phyloP scores from a whole-genome alignment of 2,113 vertebrate genomes.

The Istiophorus platypterus region DNA sequence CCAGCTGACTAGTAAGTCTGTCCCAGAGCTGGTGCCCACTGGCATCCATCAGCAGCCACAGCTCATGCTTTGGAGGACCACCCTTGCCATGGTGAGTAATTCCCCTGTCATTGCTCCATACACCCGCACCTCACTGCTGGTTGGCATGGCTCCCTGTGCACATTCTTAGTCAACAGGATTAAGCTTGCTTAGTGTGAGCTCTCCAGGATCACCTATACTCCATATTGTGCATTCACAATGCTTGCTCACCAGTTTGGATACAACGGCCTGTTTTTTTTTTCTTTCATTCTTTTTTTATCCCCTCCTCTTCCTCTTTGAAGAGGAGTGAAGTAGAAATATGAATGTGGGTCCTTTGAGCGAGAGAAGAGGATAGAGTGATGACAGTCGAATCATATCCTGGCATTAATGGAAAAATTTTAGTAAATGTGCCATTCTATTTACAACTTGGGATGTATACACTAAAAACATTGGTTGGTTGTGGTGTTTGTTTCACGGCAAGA shows the following conservation, averaged over 20 bases:
- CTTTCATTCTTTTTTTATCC: slow-evolving; percentile 24
- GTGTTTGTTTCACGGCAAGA: neutral
- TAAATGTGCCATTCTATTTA: slow-evolving; percentile 76
- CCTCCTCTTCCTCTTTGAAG: slow-evolving; percentile 46
- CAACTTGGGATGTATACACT: slow-evolving; percentile 45
- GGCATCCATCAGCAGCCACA: slow-evolving; percentile 60
- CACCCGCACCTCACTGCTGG: slow-evolving; percentile 70
- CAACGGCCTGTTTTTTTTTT: slow-evolving; percentile 59
- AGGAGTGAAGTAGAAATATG: slow-evolving; percentile 33
- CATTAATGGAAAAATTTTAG: slow-evolving; percentile 72
- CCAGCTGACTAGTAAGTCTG: slow-evolving; percentile 61
- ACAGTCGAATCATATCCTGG: slow-evolving; percentile 58
- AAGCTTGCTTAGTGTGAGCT: slow-evolving; percentile 76
- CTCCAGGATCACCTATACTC: slow-evolving; percentile 72
- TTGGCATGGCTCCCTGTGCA: slow-evolving; percentile 83
- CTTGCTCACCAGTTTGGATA: slow-evolving; percentile 80
- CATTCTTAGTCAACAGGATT: slow-evolving; percentile 84
- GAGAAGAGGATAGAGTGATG: slow-evolving; percentile 66
- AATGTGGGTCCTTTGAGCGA: slow-evolving; percentile 58
- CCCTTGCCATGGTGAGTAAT: slow-evolving; percentile 79
- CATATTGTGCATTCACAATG: slow-evolving; percentile 82
- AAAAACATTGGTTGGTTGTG: slow-evolving; percentile 39
- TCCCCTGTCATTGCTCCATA: slow-evolving; percentile 75
- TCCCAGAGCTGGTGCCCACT: slow-evolving; percentile 67
- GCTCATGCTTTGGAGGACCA: slow-evolving; percentile 67